Evolutionary conservation across 64 coral and sea anemone species (phyloP), one percentile per base, ranked within the genome.

Genomic region (Dendronephthya gigantea): DNA sequence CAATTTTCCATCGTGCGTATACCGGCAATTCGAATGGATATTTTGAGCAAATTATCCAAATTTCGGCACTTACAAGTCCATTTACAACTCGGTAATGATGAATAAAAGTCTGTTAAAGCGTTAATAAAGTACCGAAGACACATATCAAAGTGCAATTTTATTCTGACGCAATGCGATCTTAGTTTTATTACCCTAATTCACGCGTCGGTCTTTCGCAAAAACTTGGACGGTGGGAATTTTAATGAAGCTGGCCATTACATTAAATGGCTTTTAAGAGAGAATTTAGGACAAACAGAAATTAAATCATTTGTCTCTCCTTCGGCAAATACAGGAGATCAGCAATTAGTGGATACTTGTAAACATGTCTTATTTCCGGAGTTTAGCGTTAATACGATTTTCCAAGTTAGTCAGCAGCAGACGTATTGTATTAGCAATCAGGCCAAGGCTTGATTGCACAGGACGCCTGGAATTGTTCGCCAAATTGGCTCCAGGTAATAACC

Each of bases 301-400:
- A 62, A 62, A 27, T 27, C 19, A 62, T 62, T 62, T 62, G 19
- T 62, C 55, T 62, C 55, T 62, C 55, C 55, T 22, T n/a, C 25
- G 19, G 19, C n/a, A n/a, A 15, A 27, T 62, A n/a, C 55, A 62
- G 55, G 55, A 62, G 55, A 27, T 27, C 55, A 23, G 55, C 55
- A 62, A 62, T 62, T 62, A 62, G 55, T 27, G 17, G 25, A 19
- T 27, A n/a, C 55, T 62, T 62, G 19, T 62, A 62, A 19, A 62
- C 25, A 62, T n/a, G 25, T 19, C 55, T n/a, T n/a, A 23, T 62
- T 62, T 62, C 55, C 55, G 55, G 55, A 62, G 6, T 62, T 62
- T 62, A 62, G 55, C 55, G 55, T 22, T 62, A 62, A 62, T 62
- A n/a, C 55, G 55, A 62, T 62, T 62, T 62, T 62, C 55, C n/a